Evolutionary conservation across 64 coral and sea anemone genomes (phyloP).

Genomic region (Stylophora pistillata): DNA sequence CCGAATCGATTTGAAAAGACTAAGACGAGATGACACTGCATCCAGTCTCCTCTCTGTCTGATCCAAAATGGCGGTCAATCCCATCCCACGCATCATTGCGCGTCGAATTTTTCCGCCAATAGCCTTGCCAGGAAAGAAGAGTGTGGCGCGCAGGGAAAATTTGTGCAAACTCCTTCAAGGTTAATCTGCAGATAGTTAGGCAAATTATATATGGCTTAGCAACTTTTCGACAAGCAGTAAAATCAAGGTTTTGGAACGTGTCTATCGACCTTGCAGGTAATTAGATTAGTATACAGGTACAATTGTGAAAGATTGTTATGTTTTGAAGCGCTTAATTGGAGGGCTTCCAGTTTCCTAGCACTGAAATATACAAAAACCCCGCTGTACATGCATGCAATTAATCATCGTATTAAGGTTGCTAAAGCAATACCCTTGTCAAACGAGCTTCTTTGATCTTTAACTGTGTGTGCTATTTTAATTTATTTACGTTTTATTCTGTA

Average conservation of each 20-base stretch:
- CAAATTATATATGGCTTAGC: constrained; percentile 37
- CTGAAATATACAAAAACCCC: constrained; percentile 3
- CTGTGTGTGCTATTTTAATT: neutral
- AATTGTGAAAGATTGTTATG: neutral
- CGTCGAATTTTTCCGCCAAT: constrained; percentile 52
- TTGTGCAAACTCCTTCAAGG: constrained; percentile 34
- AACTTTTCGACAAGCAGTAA: neutral
- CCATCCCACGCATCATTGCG: constrained; percentile 50
- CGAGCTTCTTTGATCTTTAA: neutral
- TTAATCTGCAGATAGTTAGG: constrained; percentile 9
- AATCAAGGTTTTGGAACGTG: neutral
- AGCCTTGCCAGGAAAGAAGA: constrained; percentile 41
- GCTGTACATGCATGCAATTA: constrained; percentile 17
- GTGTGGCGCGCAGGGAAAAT: constrained; percentile 53
- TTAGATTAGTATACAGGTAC: neutral
- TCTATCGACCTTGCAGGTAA: neutral
- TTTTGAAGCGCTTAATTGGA: neutral
- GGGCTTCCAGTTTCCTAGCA: constrained; percentile 27
- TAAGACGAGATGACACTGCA: neutral
- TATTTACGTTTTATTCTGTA: too few species aligned
- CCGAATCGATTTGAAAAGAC: neutral
- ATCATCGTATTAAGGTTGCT: neutral
- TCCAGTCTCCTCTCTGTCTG: neutral
- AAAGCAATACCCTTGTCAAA: neutral
- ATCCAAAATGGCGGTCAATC: neutral